phyloP scores from a whole-genome alignment of 2,113 vertebrate species.

The Solea senegalensis region DNA sequence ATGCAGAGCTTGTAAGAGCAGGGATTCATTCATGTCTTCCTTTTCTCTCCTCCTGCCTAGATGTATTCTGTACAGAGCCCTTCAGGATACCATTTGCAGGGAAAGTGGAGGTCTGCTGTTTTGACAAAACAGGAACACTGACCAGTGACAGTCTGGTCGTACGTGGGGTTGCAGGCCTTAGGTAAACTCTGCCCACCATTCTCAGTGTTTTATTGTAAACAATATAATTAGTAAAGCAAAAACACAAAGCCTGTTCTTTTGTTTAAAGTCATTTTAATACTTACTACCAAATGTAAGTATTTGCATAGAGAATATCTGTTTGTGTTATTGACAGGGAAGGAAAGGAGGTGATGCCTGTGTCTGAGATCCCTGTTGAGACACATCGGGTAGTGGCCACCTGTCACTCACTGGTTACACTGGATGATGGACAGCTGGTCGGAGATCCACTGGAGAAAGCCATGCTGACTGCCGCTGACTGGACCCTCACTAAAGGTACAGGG shows the following conservation, averaged over 20 bases:
- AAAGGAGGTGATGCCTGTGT: constrained; percentile 91
- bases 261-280: neutral
- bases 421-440: constrained; percentile 93
- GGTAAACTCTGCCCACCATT: constrained; percentile 65
- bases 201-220: neutral
- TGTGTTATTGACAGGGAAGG: constrained; percentile 82
- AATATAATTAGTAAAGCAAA: no score
- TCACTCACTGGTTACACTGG: constrained; percentile 93
- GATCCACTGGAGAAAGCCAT: constrained; percentile 97
- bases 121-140: constrained; percentile 96
- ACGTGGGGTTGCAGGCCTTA: constrained; percentile 92
- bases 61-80: constrained; percentile 96
- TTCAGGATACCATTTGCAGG: constrained; percentile 98
- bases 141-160: constrained; percentile 96
- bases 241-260: neutral
- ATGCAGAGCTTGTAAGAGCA: constrained; percentile 8
- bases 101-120: constrained; percentile 96
- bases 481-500: constrained; percentile 90
- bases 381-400: constrained; percentile 94
- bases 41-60: constrained; percentile 66
- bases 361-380: constrained; percentile 91
- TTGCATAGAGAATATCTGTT: neutral
- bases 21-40: constrained; percentile 2
- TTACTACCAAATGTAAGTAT: neutral
- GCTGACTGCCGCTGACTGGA: constrained; percentile 95